Evolutionary conservation across 1,140 invertebrate species (phyloP).

Genomic region (Phthorimaea operculella): DNA sequence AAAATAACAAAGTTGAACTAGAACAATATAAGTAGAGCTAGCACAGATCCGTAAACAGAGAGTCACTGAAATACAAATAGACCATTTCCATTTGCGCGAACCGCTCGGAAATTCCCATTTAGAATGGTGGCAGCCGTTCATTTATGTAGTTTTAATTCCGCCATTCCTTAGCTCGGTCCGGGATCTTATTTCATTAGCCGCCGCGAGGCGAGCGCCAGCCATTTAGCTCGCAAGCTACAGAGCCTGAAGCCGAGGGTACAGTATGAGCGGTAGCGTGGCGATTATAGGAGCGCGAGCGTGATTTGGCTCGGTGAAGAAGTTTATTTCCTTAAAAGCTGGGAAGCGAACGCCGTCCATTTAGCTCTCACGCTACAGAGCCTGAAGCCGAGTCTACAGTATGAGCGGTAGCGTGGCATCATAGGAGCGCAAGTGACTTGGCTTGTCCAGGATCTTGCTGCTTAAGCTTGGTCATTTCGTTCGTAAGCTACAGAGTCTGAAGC

Average conservation of each 20-base stretch:
- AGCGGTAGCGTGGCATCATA: too few species aligned
- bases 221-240: slow-evolving; percentile 53
- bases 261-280: too few species aligned
- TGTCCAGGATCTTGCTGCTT: slow-evolving; percentile 53
- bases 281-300: too few species aligned
- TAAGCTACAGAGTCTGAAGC: slow-evolving; percentile 45
- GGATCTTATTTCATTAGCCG: slow-evolving; percentile 60
- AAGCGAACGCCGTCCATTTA: slow-evolving; percentile 47
- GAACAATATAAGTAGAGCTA: too few species aligned
- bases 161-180: slow-evolving; percentile 60
- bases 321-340: slow-evolving; percentile 56
- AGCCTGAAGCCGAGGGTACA: too few species aligned
- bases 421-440: too few species aligned
- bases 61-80: slow-evolving; percentile 1
- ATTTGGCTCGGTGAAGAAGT: slow-evolving; percentile 57
- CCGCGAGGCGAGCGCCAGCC: slow-evolving; percentile 41
- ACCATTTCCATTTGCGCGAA: background rate
- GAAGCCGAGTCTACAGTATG: too few species aligned
- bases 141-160: slow-evolving; percentile 66
- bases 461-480: slow-evolving; percentile 54
- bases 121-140: slow-evolving; percentile 37
- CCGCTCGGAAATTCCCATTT: slow-evolving; percentile 32
- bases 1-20: too few species aligned
- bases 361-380: slow-evolving; percentile 46
- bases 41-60: background rate